Base-by-base conservation (phyloP, 2,888 invertebrate genomes). In the Poecilus cupreus region DNA sequence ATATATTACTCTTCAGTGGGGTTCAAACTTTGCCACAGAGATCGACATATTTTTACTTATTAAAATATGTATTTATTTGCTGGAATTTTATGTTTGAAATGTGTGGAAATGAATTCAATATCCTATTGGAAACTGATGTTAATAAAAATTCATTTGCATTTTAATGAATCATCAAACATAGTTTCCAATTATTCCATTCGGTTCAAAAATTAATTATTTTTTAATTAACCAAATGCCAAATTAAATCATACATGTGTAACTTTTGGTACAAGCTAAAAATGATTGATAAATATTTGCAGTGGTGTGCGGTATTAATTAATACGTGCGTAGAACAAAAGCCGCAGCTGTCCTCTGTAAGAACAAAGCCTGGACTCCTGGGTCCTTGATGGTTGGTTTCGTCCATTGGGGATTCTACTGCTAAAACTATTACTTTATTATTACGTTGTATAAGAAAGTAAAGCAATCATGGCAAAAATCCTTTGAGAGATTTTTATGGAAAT, bases 71-170 rank as follows among this genome's bases (percentile, higher is more conserved):
- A 26, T 26, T 26, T 26, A 26, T 5, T 26, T 26, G n/a, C n/a
- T n/a, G n/a, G n/a, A n/a, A n/a, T n/a, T n/a, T n/a, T n/a, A n/a
- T 32, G 32, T 32, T 6, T 1, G 4, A 32, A 32, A 32, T 6
- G 6, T 32, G 32, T 43, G 43, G n/a, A 43, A 43, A 43, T 43
- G 2, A 13, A 1, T 43, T 0, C 13, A 1, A 43, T 11, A 43
- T 43, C 43, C 43, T 11, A 43, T 43, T 43, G 43, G 43, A 43
- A 10, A 32, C 54, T 20, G 54, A 54, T 18, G 54, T 54, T 60
- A 60, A 60, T 60, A 26, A 60, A 60, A 60, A 60, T 60, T 26
- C 24, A 60, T 60, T 60, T 60, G 60, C 60, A 60, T 60, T 60
- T 60, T 60, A 60, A 60, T 60, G 60, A 60, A 60, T 60, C 60